Conservation (phyloP, 1,140 invertebrate genomes). For the Neodiprion pinetum region DNA sequence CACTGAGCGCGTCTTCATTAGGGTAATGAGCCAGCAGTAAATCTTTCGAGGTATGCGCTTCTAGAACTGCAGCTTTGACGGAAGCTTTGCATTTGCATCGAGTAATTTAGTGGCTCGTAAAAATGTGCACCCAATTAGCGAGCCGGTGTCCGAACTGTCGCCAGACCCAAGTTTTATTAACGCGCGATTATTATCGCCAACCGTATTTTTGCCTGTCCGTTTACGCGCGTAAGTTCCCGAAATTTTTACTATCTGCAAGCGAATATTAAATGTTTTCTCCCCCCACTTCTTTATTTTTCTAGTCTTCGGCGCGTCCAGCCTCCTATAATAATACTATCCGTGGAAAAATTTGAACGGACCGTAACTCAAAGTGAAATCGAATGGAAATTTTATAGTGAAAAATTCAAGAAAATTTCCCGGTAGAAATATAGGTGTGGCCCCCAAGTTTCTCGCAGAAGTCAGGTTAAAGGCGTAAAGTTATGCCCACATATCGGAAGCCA, state of each 20-base stretch:
- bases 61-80: constrained; percentile 33
- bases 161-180: constrained; percentile 2
- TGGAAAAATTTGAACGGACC: neutral
- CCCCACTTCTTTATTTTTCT: constrained; percentile 21
- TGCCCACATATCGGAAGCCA: constrained; percentile 50
- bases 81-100: constrained; percentile 53
- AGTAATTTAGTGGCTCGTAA: constrained; percentile 59
- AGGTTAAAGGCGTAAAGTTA: no score
- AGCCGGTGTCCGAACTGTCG: constrained; percentile 41
- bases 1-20: constrained; percentile 59
- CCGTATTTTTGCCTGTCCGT: constrained; percentile 21
- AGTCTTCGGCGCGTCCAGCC: constrained; percentile 21
- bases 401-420: neutral
- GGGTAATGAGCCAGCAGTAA: constrained; percentile 58
- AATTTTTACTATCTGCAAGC: constrained; percentile 6
- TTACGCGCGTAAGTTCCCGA: constrained; percentile 31
- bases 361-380: neutral
- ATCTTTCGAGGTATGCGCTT: constrained; percentile 41
- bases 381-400: neutral
- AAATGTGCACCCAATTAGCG: constrained; percentile 58
- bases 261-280: constrained; percentile 16
- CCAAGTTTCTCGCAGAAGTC: no score
- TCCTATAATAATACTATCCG: neutral
- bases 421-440: no score
- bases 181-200: no score